phyloP scores from a whole-genome alignment of 2,797 vertebrate species.

The Tarsius wallacei region DNA sequence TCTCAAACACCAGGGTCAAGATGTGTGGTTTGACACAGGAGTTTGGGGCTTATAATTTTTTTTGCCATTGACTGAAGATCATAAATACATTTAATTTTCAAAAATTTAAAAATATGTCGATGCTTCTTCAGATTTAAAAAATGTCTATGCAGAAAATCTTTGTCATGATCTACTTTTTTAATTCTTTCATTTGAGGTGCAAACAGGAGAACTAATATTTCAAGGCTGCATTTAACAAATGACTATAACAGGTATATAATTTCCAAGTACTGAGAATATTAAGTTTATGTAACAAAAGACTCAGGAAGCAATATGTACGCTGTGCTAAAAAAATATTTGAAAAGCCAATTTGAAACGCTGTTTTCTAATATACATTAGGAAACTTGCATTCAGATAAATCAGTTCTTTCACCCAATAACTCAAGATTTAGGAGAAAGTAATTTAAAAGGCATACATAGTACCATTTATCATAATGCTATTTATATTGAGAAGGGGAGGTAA shows the following conservation, averaged over 20 bases:
- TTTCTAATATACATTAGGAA: neutral
- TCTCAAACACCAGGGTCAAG: neutral
- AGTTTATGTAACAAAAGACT: neutral
- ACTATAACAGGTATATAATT: neutral
- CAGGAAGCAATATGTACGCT: neutral
- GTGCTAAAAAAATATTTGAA: conserved; percentile 5
- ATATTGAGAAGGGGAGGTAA: neutral
- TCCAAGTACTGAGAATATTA: neutral
- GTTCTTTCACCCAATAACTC: neutral
- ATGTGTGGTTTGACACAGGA: neutral
- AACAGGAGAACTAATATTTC: neutral
- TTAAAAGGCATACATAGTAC: neutral
- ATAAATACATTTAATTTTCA: neutral
- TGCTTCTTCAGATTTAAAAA: neutral
- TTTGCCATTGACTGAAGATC: neutral
- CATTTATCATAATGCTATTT: neutral
- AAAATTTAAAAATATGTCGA: neutral
- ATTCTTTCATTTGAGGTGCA: neutral
- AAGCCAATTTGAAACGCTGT: neutral
- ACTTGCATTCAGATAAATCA: neutral
- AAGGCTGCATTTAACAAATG: neutral
- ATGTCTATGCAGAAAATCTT: neutral
- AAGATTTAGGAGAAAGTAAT: neutral
- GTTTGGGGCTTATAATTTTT: neutral
- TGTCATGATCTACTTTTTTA: neutral